phyloP scores from a whole-genome alignment of 1,140 invertebrate species.

The Melipona quadrifasciata region DNA sequence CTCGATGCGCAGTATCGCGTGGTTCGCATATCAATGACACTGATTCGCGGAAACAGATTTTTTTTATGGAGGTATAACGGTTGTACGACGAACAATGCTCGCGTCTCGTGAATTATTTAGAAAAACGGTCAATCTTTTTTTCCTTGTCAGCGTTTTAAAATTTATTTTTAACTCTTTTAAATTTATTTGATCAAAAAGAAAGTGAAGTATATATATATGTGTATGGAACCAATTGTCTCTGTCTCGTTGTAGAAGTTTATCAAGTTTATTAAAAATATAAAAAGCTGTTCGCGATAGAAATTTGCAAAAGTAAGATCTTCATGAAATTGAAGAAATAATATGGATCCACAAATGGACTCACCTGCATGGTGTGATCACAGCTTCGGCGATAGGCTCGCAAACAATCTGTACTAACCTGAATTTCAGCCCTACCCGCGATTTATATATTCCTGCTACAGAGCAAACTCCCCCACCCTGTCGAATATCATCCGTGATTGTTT shows the following conservation, averaged over 20 bases:
- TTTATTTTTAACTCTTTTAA: neutral
- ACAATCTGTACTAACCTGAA: slow-evolving; percentile 69
- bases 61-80: slow-evolving; percentile 17
- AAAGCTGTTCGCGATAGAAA: neutral
- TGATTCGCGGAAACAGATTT: slow-evolving; percentile 39
- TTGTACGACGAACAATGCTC: neutral
- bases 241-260: neutral
- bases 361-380: slow-evolving; percentile 64
- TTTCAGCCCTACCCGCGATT: slow-evolving; percentile 70
- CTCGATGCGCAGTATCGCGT: slow-evolving; percentile 4
- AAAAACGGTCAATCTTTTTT: neutral
- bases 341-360: slow-evolving; percentile 45
- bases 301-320: neutral
- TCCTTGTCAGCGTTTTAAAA: no score
- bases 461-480: slow-evolving; percentile 47
- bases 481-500: slow-evolving; percentile 54
- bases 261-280: no score
- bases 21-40: slow-evolving; percentile 28
- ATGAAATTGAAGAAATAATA: neutral
- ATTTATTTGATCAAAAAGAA: neutral
- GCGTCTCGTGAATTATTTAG: slow-evolving; percentile 24
- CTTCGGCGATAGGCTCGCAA: slow-evolving; percentile 55
- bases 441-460: slow-evolving; percentile 70
- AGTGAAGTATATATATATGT: no score
- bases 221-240: neutral